Evolutionary conservation across 2,797 vertebrate species (phyloP).

Genomic region (Scolopax bukidnonensis): DNA sequence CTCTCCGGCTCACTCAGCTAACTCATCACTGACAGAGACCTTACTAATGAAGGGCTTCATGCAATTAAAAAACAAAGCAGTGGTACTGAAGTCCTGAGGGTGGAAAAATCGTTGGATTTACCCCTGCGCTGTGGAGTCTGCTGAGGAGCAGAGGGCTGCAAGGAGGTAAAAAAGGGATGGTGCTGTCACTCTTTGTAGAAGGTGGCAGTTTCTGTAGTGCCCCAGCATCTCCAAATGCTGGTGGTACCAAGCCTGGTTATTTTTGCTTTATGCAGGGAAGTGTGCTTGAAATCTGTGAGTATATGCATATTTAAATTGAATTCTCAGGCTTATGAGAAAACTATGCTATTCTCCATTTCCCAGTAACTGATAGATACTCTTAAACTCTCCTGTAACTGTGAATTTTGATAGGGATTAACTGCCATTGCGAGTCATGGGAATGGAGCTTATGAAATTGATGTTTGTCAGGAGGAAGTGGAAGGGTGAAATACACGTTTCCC

Average conservation of each 20-base stretch:
- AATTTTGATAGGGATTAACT: conserved; percentile 8
- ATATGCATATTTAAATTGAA: not conserved
- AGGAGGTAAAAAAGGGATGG: accelerated
- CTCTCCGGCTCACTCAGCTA: not conserved
- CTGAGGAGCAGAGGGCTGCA: not conserved
- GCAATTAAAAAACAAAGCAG: not conserved
- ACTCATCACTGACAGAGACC: not conserved
- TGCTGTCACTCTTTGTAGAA: accelerated
- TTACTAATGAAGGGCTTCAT: not conserved
- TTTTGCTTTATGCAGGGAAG: not conserved
- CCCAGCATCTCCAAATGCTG: not conserved
- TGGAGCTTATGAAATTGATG: not conserved
- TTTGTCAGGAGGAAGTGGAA: not conserved
- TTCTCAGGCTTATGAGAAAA: not conserved
- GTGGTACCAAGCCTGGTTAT: not conserved
- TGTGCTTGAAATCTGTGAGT: not conserved
- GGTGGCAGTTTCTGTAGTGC: not conserved
- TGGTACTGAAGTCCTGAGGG: not conserved
- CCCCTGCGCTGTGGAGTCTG: not conserved
- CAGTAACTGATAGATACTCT: not conserved
- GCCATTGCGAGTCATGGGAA: not conserved
- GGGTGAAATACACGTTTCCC: not conserved
- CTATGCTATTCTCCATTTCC: not conserved
- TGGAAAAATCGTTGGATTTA: not conserved
- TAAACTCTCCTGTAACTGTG: not conserved